These are phyloP conservation scores for Ormyrus rosae DNA, from an alignment of 2,888 invertebrate species.

Conservation along the genomic window DNA sequence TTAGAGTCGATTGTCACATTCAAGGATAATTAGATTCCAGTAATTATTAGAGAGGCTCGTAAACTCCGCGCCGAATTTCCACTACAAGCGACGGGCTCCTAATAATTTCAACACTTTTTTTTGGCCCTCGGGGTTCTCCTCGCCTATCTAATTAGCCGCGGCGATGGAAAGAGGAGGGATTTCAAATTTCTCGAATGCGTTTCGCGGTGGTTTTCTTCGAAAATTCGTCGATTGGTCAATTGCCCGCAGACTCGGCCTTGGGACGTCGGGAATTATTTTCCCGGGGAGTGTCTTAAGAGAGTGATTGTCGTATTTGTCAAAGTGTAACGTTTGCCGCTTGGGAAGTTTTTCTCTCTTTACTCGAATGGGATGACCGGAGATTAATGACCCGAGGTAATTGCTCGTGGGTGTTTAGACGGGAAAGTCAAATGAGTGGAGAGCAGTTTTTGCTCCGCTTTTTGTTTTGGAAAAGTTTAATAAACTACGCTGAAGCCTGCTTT, in stretches of 20 bases:
- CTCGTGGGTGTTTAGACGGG: background rate
- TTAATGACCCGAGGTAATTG: background rate
- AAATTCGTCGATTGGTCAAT: background rate
- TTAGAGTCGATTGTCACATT: background rate
- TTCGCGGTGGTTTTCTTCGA: slow-evolving; percentile 13
- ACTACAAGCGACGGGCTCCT: background rate
- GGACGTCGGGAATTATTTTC: too few relatives aligned
- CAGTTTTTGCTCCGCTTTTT: too few relatives aligned
- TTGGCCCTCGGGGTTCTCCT: background rate
- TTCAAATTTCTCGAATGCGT: slow-evolving; percentile 15
- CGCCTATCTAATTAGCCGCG: slow-evolving; percentile 14
- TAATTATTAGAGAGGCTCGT: slow-evolving; percentile 1
- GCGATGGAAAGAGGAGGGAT: slow-evolving; percentile 6
- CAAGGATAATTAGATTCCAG: slow-evolving; percentile 19
- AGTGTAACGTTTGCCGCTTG: background rate
- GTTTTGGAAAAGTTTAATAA: too few relatives aligned
- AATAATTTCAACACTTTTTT: slow-evolving; percentile 6
- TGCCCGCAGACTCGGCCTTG: background rate
- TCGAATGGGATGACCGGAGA: background rate
- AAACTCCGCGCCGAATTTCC: slow-evolving; percentile 13
- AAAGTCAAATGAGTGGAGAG: background rate
- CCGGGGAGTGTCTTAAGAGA: background rate
- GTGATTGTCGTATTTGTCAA: slow-evolving; percentile 5
- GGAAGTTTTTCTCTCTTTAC: background rate
- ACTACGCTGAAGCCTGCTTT: too few relatives aligned